Base-by-base conservation (phyloP, 1,140 invertebrate genomes). In the Aphelenchoides besseyi region DNA sequence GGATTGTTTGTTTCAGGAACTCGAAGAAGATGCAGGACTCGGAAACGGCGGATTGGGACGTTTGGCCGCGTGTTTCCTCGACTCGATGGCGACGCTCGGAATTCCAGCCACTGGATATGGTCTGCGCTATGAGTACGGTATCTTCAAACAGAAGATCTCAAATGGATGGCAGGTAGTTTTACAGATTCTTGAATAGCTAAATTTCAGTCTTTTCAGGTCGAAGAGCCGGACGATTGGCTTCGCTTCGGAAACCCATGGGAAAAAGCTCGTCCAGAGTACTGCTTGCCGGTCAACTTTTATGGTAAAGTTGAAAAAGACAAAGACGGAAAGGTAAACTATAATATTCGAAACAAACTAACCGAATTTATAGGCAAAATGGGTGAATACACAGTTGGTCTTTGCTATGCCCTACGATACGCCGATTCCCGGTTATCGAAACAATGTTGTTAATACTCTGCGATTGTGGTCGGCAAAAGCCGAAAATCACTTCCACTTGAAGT, bases 401-500 rank as follows among this genome's bases (percentile, higher is more conserved):
- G 96, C 96, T 29, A 92, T 98, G 92, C 96, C 96, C 0, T 98
- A 96, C 82, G 96, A 99, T 85, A 97, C 90, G 84, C 96, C 96
- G 35, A 91, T 99, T 79, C 96, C 96, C 53, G 96, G 96, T 23
- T 99, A 95, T 86, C 90, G 91, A 68, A 99, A 99, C 86, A 99
- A 99, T 85, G 90, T 95, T 36, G 95, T 98, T 12, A 99, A 98
- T 86, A 98, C 95, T 1, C 88, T 99, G 84, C 89, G 96, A 75
- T 88, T 99, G 32, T 99, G 96, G 96, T 97, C 94, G 16, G 95
- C 96, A 23, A 98, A 98, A 86, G 96, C 94, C 71, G 94, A 95
- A 3, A 89, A 93, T 69, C 93, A 94, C 86, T 98, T 98, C 86
- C 92, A 97, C 85, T 89, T 98, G 33, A 91, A 93, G 86, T 98